phyloP scores from a whole-genome alignment of 2,888 invertebrate genomes.

The Chelonus formosanus region DNA sequence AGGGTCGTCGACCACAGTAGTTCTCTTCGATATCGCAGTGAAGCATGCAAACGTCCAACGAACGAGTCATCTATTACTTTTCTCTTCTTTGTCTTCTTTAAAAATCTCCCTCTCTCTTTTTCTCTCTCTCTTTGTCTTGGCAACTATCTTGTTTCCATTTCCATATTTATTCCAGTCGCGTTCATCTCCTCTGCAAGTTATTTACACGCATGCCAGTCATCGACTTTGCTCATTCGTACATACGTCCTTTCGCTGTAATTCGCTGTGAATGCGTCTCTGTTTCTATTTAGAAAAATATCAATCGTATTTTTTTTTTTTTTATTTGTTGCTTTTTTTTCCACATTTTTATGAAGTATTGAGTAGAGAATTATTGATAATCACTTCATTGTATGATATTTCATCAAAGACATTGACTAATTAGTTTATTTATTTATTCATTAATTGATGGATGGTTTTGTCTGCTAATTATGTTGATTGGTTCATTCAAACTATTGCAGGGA shows the following conservation, averaged over 20 bases:
- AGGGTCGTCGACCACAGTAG: not conserved
- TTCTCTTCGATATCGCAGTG: slow-evolving; percentile 32
- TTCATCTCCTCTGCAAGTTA: slow-evolving; percentile 13
- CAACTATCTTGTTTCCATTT: too few species aligned
- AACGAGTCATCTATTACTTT: slow-evolving; percentile 28
- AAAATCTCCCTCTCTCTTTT: not conserved
- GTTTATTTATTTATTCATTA: too few species aligned
- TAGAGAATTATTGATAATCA: too few species aligned
- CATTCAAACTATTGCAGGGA: too few species aligned
- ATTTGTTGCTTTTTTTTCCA: too few species aligned
- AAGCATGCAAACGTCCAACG: slow-evolving; percentile 34
- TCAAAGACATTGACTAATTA: too few species aligned
- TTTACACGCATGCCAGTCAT: slow-evolving; percentile 23
- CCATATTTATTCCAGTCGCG: slow-evolving; percentile 9
- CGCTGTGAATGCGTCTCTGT: too few species aligned
- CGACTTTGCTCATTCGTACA: slow-evolving; percentile 15
- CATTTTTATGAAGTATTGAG: too few species aligned
- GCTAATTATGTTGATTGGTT: too few species aligned
- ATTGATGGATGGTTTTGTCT: too few species aligned
- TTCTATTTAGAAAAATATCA: too few species aligned
- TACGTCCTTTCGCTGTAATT: not conserved
- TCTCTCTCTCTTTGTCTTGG: not conserved
- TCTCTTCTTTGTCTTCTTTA: not conserved
- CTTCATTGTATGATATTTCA: too few species aligned
- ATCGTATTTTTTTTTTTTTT: slow-evolving; percentile 6